Evolutionary conservation across 2,888 invertebrate species (phyloP).

Genomic region (Apodemia duryi): DNA sequence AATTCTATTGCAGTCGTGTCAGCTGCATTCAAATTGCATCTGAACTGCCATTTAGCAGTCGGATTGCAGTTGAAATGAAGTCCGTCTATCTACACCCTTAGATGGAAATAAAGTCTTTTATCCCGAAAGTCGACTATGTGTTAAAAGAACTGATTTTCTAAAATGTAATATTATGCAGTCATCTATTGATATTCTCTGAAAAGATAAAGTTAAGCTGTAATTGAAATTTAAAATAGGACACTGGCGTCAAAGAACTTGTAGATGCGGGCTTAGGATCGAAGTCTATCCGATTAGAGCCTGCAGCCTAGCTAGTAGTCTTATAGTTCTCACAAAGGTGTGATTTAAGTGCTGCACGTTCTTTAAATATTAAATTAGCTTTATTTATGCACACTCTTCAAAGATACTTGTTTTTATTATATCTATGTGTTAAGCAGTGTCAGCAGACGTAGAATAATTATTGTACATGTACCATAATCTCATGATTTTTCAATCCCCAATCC

Average conservation of each 20-base stretch:
- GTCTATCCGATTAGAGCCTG: conserved; percentile 8
- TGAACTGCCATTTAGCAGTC: too few relatives aligned
- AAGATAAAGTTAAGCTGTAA: conserved; percentile 5
- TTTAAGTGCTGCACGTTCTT: background rate
- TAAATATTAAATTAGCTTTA: too few relatives aligned
- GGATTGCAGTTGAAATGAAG: too few relatives aligned
- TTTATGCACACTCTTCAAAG: background rate
- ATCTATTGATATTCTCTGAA: conserved; percentile 1
- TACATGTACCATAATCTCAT: too few relatives aligned
- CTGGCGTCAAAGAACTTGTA: conserved; percentile 4
- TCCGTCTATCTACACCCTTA: too few relatives aligned
- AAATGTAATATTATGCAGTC: background rate
- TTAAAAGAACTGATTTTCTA: too few relatives aligned
- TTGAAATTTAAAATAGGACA: conserved; percentile 4
- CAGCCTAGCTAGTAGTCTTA: background rate
- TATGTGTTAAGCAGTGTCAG: background rate
- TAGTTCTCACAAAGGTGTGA: background rate
- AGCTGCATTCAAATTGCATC: too few relatives aligned
- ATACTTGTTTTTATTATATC: background rate
- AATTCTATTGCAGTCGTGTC: too few relatives aligned
- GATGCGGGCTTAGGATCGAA: conserved; percentile 7
- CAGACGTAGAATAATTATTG: too few relatives aligned
- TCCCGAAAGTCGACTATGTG: too few relatives aligned
- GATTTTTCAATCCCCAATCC: too few relatives aligned
- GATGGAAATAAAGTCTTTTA: too few relatives aligned